phyloP scores from a whole-genome alignment of 2,888 invertebrate genomes.

The Hemistola chrysoprasaria region DNA sequence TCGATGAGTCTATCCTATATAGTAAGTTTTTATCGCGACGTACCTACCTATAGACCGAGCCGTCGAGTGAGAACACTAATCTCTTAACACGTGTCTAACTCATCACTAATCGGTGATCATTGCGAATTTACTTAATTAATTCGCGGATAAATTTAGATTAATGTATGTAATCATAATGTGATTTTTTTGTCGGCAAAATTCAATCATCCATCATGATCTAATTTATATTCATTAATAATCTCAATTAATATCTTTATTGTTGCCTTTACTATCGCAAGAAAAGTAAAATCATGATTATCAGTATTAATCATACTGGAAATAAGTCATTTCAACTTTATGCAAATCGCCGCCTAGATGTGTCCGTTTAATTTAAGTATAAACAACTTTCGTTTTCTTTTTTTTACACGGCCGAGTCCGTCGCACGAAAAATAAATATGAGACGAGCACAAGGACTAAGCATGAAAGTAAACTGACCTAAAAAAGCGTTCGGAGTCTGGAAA shows the following conservation, averaged over 20 bases:
- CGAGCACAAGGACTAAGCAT: constrained; percentile 57
- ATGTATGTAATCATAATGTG: constrained; percentile 15
- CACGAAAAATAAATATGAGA: constrained; percentile 48
- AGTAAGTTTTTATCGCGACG: constrained; percentile 68
- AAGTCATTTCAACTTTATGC: constrained; percentile 31
- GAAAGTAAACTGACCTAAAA: constrained; percentile 56
- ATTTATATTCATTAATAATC: constrained; percentile 19
- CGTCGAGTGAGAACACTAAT: too few species aligned
- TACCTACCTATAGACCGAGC: constrained; percentile 22
- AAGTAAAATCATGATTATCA: constrained; percentile 21
- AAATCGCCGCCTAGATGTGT: constrained; percentile 44
- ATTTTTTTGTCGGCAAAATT: constrained; percentile 22
- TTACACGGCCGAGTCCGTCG: constrained; percentile 33
- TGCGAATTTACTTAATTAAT: constrained; percentile 16
- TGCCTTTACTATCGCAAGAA: constrained; percentile 14
- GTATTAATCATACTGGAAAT: constrained; percentile 16
- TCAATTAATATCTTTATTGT: constrained; percentile 19
- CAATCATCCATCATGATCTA: constrained; percentile 28
- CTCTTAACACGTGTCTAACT: constrained; percentile 47
- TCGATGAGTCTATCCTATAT: constrained; percentile 80
- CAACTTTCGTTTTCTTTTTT: constrained; percentile 67
- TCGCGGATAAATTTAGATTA: constrained; percentile 8
- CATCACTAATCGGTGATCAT: constrained; percentile 26
- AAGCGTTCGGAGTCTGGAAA: constrained; percentile 49
- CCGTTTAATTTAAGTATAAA: constrained; percentile 50